Conservation (phyloP, 35 echinoderm and acorn worm genomes). For the Ophioderma brevispina region DNA sequence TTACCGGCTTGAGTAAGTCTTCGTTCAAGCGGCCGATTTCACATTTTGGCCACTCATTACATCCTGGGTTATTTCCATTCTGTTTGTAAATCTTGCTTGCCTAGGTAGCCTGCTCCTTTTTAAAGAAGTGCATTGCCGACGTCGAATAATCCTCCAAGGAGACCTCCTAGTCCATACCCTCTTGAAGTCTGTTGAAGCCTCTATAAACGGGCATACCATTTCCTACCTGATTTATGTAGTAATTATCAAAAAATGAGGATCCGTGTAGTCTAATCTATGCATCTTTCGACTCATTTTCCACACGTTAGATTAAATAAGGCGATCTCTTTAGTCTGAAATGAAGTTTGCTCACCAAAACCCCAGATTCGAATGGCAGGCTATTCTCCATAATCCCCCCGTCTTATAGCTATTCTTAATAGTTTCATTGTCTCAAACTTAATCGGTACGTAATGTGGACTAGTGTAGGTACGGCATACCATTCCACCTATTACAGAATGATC, state of each 20-base stretch:
- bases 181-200: background rate
- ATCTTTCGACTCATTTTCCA: background rate
- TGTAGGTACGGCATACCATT: constrained; percentile 5
- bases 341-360: constrained; percentile 37
- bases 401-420: constrained; percentile 69
- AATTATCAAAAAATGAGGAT: constrained; percentile 45
- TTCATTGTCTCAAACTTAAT: constrained; percentile 26
- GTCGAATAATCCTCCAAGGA: constrained; percentile 28
- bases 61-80: constrained; percentile 32
- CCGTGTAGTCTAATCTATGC: background rate
- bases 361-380: constrained; percentile 51
- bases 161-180: constrained; percentile 56
- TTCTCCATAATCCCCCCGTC: constrained; percentile 21
- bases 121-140: constrained; percentile 25
- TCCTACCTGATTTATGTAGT: constrained; percentile 52
- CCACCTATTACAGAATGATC: background rate
- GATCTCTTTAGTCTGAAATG: constrained; percentile 45
- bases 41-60: constrained; percentile 17
- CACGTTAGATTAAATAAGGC: constrained; percentile 27
- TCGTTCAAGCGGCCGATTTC: constrained; percentile 29
- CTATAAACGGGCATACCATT: constrained; percentile 35
- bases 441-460: constrained; percentile 37
- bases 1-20: constrained; percentile 1
- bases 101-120: constrained; percentile 29
- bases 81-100: constrained; percentile 31